These are phyloP conservation scores for Hoplostethus mediterraneus DNA, from an alignment of 2,797 vertebrate genomes.

Conservation along the genomic window DNA sequence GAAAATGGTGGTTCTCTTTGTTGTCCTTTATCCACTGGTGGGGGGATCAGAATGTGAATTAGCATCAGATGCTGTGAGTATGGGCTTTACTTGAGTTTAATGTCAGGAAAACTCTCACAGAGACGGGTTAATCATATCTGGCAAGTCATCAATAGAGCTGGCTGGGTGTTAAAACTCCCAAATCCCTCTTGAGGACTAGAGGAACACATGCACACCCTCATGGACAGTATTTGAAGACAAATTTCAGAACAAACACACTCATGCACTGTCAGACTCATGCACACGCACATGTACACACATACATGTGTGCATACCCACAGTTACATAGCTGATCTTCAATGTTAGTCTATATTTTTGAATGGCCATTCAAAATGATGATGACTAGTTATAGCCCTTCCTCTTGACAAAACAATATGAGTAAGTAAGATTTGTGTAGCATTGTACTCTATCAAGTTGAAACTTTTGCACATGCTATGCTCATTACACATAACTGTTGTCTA, in stretches of 20 bases:
- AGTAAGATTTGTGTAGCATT: conserved; percentile 7
- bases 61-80: conserved; percentile 46
- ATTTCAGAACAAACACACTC: conserved; percentile 6
- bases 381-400: not conserved
- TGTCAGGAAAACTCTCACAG: conserved; percentile 49
- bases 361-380: not conserved
- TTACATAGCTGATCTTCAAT: not conserved
- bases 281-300: not conserved
- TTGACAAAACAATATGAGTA: not conserved
- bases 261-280: not conserved
- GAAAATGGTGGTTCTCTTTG: conserved; percentile 38
- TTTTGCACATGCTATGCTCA: conserved; percentile 11
- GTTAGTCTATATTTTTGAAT: not conserved
- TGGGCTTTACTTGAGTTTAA: conserved; percentile 51
- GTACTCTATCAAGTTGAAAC: not conserved
- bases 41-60: conserved; percentile 33
- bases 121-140: conserved; percentile 65
- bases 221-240: conserved; percentile 25
- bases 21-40: conserved; percentile 48
- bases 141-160: conserved; percentile 64
- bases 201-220: conserved; percentile 22
- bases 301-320: not conserved
- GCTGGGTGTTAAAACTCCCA: conserved; percentile 57
- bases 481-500: conserved; percentile 5
- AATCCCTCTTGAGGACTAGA: conserved; percentile 41